Evolutionary conservation across 2,797 vertebrate genomes (phyloP), one percentile per base, ranked within the genome.

Genomic region (Sylvia borin): DNA sequence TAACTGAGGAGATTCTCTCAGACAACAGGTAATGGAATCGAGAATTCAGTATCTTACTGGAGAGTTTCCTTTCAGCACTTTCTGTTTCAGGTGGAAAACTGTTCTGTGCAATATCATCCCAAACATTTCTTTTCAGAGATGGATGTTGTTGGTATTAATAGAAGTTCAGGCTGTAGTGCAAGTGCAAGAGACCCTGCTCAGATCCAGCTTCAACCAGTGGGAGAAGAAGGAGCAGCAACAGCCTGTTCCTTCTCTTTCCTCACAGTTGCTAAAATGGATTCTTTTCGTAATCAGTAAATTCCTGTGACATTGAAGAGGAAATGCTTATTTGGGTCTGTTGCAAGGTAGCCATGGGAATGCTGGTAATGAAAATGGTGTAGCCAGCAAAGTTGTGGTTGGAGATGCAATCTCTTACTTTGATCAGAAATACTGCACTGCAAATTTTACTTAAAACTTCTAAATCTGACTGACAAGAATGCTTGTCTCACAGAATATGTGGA

Each of bases 1-100:
- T 99, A n/a, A 99, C 99, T 0, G 98, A 98, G 32, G 99, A 99
- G 85, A 99, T 99, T 92, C 98, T 99, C 24, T 99, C 99, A 55
- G 99, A 99, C 97, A 99, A 97, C 97, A 99, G 99, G 99, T 99
- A 97, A 11, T 90, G 61, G 64, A 51, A 54, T 11, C 0, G 13
- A 70, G 27, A 17, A 9, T 45, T 79, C 45, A 16, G 17, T 42
- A 1, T 67, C 5, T 36, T 34, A 34, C 16, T 45, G 26, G 50
- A 42, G 26, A 43, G 48, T 38, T 58, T n/a, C 8, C 7, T 66
- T 77, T 34, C 15, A 50, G 31, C 76, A 12, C n/a, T 48, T 73
- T 71, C 13, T 71, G 25, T 92, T 79, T 54, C 45, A 13, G n/a
- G 13, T 32, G 19, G 21, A 85, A 79, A 64, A 32, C 15, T 32